Base-by-base conservation (phyloP, 2,797 vertebrate species). In the Chromis chromis region DNA sequence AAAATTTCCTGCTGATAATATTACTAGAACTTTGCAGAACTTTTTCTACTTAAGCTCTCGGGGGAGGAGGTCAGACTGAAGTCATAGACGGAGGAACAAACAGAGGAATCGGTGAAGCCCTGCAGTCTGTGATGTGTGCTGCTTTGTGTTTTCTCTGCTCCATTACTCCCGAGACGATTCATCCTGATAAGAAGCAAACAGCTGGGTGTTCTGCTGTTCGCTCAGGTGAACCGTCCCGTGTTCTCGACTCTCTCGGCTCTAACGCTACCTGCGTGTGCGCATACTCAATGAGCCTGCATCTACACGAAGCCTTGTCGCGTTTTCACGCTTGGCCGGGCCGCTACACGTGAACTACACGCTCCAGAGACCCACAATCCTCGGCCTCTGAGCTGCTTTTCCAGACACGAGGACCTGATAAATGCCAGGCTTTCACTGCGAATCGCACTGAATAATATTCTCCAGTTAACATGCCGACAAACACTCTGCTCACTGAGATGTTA, bases 121-220 rank as follows among this genome's bases (percentile, higher is more conserved):
- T 63, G 7, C 49, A 17, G 16, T 56, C 59, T 75, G 50, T 42
- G 54, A 72, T 55, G 55, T 67, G 57, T 58, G 57, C 48, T 55
- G 46, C 1, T 58, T 16, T 62, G 63, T 60, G 3, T 82, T 70
- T 72, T 36, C 63, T 66, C 68, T 12, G 79, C 79, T 84, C 65
- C 64, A 24, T 19, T 68, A 81, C 68, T 31, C 59, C 57, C 50
- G 76, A 64, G 46, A 64, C 56, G 67, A 79, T 71, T 79, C 68
- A 70, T 79, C 65, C 74, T 46, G 70, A 68, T 65, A 13, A 60
- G 66, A 70, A 3, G 7, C 57, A 50, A 31, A 65, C 74, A 61
- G 75, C 40, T 5, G 48, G 62, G 63, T 2, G 4, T 3, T 58
- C 61, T 0, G 49, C 76, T 62, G 28, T 50, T 52, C 40, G 1